These are phyloP conservation scores for Dryocosmus kuriphilus DNA, from an alignment of 2,888 invertebrate species.

Conservation along the genomic window DNA sequence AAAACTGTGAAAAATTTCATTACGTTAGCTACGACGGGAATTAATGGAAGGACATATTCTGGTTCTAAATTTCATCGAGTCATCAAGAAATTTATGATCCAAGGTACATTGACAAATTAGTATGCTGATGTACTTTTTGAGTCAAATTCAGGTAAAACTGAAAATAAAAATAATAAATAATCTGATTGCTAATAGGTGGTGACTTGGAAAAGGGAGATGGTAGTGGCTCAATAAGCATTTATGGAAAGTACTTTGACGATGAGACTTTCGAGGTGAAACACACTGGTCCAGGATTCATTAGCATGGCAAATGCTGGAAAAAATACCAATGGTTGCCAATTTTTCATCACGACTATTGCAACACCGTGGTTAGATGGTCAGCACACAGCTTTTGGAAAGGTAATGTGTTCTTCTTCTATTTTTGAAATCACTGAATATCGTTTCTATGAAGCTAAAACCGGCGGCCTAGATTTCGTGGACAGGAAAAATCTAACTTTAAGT, in stretches of 20 bases:
- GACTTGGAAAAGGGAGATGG: constrained; percentile 91
- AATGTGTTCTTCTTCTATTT: constrained; percentile 29
- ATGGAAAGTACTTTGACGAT: constrained; percentile 91
- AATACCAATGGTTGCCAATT: constrained; percentile 98
- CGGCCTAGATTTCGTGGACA: too few species aligned
- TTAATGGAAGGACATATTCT: constrained; percentile 87
- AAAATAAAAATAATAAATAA: background rate
- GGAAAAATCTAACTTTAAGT: too few species aligned
- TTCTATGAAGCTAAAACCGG: too few species aligned
- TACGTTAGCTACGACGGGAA: constrained; percentile 87
- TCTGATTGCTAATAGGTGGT: constrained; percentile 81
- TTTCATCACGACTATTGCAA: constrained; percentile 92
- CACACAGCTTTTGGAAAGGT: constrained; percentile 96
- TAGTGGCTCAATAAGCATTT: constrained; percentile 90
- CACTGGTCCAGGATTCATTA: constrained; percentile 89
- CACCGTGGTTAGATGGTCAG: constrained; percentile 93
- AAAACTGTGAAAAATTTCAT: constrained; percentile 93
- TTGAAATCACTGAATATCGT: background rate
- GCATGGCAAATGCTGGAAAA: constrained; percentile 93
- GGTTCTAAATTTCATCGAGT: constrained; percentile 91
- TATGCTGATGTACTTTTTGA: background rate
- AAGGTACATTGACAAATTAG: constrained; percentile 81
- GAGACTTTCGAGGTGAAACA: constrained; percentile 92
- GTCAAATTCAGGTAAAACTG: background rate
- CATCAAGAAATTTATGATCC: constrained; percentile 93